These are phyloP conservation scores for Dolomedes plantarius DNA, from an alignment of 2,888 invertebrate genomes.

Conservation along the genomic window DNA sequence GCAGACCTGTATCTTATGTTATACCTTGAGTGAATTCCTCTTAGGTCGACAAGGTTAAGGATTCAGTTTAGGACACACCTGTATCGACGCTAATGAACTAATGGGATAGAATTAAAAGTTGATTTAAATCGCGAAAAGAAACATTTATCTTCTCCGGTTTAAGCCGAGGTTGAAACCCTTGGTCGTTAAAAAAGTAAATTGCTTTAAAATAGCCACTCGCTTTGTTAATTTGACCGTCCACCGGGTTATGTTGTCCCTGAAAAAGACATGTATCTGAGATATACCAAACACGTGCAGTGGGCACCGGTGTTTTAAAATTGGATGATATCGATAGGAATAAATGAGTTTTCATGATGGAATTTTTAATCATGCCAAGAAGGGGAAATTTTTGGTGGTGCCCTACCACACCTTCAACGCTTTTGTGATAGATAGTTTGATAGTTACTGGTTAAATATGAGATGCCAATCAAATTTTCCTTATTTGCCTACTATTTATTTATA, in stretches of 20 bases:
- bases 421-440: too few species aligned
- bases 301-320: slow-evolving; percentile 3
- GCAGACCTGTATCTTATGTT: background rate
- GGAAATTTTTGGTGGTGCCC: slow-evolving; percentile 33
- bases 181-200: slow-evolving; percentile 52
- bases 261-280: too few species aligned
- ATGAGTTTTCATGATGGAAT: slow-evolving; percentile 49
- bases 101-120: slow-evolving; percentile 69
- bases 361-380: slow-evolving; percentile 36
- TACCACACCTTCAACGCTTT: too few species aligned
- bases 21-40: slow-evolving; percentile 49
- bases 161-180: slow-evolving; percentile 27
- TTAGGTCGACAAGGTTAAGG: slow-evolving; percentile 58
- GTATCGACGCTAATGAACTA: slow-evolving; percentile 69
- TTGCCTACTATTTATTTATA: too few species aligned
- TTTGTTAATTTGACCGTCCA: background rate
- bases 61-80: slow-evolving; percentile 62
- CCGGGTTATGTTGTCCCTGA: background rate
- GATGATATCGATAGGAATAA: slow-evolving; percentile 48
- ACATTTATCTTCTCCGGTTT: slow-evolving; percentile 64
- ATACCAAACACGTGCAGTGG: background rate
- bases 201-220: slow-evolving; percentile 37
- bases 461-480: too few species aligned
- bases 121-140: slow-evolving; percentile 68
- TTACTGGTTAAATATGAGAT: too few species aligned